A percentile compares a stretch with the other conserved stretches of the same genome.
phyloP scores from a whole-genome alignment of 1,140 invertebrate species.

The Zaprionus ghesquierei region DNA sequence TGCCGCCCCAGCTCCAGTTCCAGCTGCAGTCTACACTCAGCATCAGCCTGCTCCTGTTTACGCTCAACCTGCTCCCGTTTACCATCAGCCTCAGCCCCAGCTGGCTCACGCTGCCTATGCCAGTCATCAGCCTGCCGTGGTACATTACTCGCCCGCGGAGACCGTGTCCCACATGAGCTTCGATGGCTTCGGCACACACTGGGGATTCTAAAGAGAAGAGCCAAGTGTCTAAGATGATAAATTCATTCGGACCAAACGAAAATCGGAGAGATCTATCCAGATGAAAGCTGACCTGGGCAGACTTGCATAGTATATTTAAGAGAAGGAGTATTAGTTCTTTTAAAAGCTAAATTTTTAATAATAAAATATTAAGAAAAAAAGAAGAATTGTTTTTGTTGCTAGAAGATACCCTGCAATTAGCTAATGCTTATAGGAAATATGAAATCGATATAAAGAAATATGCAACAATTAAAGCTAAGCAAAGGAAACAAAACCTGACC shows the following conservation, averaged over 20 bases:
- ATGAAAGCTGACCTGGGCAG: no score
- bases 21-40: slow-evolving; percentile 40
- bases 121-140: slow-evolving; percentile 53
- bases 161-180: slow-evolving; percentile 84
- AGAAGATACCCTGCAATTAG: background rate
- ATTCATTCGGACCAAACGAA: no score
- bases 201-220: slow-evolving; percentile 81
- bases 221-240: background rate
- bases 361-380: background rate
- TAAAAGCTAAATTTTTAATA: background rate
- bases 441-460: background rate
- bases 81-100: slow-evolving; percentile 34
- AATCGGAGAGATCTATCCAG: no score
- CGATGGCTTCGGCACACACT: slow-evolving; percentile 84
- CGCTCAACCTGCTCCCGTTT: slow-evolving; percentile 29
- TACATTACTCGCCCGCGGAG: slow-evolving; percentile 84
- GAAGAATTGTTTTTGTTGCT: no score
- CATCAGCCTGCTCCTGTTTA: slow-evolving; percentile 16
- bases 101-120: slow-evolving; percentile 38
- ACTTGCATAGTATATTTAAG: background rate
- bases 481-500: no score
- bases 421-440: no score
- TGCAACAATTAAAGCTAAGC: background rate
- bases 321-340: background rate
- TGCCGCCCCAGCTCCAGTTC: slow-evolving; percentile 67